Conservation (phyloP, 2,888 invertebrate genomes). For the Dasypolia templi region DNA sequence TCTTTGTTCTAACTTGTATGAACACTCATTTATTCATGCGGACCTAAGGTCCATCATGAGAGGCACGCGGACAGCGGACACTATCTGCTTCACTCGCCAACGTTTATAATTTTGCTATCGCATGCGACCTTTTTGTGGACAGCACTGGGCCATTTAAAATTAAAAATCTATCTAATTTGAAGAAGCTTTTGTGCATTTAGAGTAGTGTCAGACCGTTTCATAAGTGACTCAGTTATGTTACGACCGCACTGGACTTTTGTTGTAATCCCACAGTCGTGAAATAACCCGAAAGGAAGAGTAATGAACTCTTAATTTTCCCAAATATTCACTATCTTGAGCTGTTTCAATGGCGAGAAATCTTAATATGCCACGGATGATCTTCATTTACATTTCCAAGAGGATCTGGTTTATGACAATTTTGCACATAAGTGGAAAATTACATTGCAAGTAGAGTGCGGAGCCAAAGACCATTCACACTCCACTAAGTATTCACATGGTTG, state of each 20-base stretch:
- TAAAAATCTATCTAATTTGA: conserved; percentile 25
- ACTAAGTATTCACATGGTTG: conserved; percentile 53
- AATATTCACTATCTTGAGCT: neutral
- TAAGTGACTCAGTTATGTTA: neutral
- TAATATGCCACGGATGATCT: conserved; percentile 19
- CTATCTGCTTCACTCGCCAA: conserved; percentile 20
- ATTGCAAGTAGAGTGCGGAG: conserved; percentile 6
- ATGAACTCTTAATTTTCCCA: neutral
- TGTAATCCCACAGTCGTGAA: no score
- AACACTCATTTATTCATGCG: conserved; percentile 54
- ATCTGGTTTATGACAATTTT: conserved; percentile 36
- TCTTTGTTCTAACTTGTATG: conserved; percentile 51
- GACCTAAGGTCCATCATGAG: conserved; percentile 48
- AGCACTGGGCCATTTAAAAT: conserved; percentile 27
- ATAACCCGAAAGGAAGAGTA: neutral
- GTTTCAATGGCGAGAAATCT: neutral
- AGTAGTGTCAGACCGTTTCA: neutral
- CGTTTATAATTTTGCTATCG: conserved; percentile 38
- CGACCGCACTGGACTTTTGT: neutral
- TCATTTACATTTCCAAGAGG: conserved; percentile 34
- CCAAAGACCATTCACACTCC: conserved; percentile 25
- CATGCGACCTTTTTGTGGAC: conserved; percentile 35
- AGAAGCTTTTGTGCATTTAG: conserved; percentile 39
- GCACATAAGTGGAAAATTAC: conserved; percentile 33
- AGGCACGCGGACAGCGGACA: conserved; percentile 14